Percentiles rank a stretch among this genome's conserved stretches.
phyloP scores from a whole-genome alignment of 2,113 vertebrate genomes.

The Psilopogon haemacephalus region DNA sequence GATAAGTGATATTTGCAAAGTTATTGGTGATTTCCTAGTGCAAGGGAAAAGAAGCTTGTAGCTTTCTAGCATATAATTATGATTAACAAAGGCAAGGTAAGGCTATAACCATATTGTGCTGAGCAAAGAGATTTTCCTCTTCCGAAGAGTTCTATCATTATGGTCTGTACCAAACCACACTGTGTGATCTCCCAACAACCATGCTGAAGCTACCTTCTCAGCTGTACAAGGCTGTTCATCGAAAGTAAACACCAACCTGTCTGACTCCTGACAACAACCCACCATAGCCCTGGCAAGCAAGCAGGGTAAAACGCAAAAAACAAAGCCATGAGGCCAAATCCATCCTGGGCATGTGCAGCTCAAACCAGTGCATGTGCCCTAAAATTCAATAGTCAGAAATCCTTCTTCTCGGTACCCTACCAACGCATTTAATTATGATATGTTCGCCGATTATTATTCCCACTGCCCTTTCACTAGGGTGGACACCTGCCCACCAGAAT shows the following conservation, averaged over 20 bases:
- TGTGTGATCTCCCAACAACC: not conserved
- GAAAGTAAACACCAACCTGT: not conserved
- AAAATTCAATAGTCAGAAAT: not conserved
- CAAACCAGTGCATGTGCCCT: not conserved
- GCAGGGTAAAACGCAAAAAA: not conserved
- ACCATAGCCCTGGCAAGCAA: not conserved
- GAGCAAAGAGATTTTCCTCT: not conserved
- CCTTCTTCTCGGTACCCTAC: not conserved
- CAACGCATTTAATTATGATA: accelerated
- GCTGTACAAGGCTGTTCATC: not conserved
- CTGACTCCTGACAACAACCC: not conserved
- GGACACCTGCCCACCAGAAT: not conserved
- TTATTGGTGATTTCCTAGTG: not conserved
- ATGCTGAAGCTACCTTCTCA: not conserved
- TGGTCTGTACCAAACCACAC: not conserved
- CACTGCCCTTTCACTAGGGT: not conserved
- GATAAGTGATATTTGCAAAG: not conserved
- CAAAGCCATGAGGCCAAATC: accelerated
- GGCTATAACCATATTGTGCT: not conserved
- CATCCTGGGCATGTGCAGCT: not conserved
- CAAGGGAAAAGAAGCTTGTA: not conserved
- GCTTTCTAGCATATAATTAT: not conserved
- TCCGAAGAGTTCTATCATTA: not conserved
- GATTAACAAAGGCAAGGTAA: not conserved
- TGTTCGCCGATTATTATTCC: accelerated